phyloP scores from a whole-genome alignment of 2,888 invertebrate species.

The Drosophila cognata region DNA sequence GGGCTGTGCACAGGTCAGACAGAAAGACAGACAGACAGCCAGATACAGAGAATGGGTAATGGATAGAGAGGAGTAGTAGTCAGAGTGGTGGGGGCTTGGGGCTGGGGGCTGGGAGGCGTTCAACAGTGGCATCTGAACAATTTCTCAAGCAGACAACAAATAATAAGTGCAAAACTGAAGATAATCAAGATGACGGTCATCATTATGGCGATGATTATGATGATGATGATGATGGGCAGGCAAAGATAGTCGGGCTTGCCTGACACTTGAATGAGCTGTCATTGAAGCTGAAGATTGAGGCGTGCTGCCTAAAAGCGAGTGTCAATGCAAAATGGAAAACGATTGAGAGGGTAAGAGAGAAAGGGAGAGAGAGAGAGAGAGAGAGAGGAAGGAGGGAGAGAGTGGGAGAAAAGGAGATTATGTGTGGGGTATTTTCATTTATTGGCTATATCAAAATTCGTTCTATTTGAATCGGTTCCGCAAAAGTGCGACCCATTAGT shows the following conservation, averaged over 20 bases:
- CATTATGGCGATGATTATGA: slow-evolving; percentile 10
- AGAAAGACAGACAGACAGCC: neutral
- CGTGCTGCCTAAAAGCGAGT: slow-evolving; percentile 15
- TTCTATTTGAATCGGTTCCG: neutral
- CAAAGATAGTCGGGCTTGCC: slow-evolving; percentile 35
- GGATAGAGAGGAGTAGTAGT: neutral
- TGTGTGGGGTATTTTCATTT: neutral
- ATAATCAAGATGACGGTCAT: slow-evolving; percentile 28
- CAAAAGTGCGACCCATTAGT: no score
- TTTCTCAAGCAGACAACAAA: slow-evolving; percentile 74
- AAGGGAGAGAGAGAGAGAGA: neutral
- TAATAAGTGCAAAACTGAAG: slow-evolving; percentile 56
- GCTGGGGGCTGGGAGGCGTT: slow-evolving; percentile 7
- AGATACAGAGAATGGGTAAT: neutral
- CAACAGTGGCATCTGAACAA: slow-evolving; percentile 71
- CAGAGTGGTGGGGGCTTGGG: neutral
- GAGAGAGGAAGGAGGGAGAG: neutral
- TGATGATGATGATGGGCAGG: slow-evolving; percentile 39
- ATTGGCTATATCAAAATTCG: neutral
- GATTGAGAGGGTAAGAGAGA: neutral
- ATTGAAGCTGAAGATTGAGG: slow-evolving; percentile 46
- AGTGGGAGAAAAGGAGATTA: neutral
- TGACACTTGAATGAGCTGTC: slow-evolving; percentile 68
- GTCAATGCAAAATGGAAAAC: neutral
- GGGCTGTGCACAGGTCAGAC: slow-evolving; percentile 27